phyloP scores from a whole-genome alignment of 2,797 vertebrate genomes.

The Artibeus jamaicensis region DNA sequence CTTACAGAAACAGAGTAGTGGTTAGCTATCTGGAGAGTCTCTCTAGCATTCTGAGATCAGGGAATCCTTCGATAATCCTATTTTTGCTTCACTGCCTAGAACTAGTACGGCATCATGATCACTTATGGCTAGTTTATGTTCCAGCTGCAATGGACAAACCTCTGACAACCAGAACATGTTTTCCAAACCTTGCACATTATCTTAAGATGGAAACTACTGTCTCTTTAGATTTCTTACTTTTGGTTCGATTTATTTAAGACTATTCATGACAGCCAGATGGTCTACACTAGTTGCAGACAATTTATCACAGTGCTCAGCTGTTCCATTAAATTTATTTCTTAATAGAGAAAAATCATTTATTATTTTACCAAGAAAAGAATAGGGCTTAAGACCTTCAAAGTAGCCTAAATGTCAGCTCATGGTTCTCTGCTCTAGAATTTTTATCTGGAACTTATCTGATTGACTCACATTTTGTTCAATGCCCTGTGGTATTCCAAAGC shows the following conservation, averaged over 20 bases:
- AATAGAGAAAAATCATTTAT: slow-evolving; percentile 54
- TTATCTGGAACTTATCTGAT: background rate
- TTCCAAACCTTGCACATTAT: slow-evolving; percentile 37
- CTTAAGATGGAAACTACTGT: slow-evolving; percentile 59
- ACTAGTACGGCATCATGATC: slow-evolving; percentile 22
- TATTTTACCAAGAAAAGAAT: slow-evolving; percentile 51
- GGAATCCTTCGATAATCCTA: background rate
- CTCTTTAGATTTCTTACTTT: slow-evolving; percentile 67
- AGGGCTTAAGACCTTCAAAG: background rate
- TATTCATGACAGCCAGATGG: slow-evolving; percentile 65
- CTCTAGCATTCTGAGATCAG: slow-evolving; percentile 2
- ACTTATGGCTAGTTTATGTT: background rate
- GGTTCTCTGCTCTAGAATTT: background rate
- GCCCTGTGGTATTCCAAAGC: background rate
- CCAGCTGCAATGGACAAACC: background rate
- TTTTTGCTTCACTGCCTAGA: slow-evolving; percentile 34
- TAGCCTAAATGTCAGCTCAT: background rate
- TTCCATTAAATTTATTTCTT: slow-evolving; percentile 72
- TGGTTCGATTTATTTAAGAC: slow-evolving; percentile 68
- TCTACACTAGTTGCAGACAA: slow-evolving; percentile 62
- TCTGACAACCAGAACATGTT: slow-evolving; percentile 43
- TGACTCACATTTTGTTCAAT: background rate
- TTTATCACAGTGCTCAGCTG: slow-evolving; percentile 63
- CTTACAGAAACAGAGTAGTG: background rate
- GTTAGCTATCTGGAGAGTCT: background rate